Evolutionary conservation across 2,888 invertebrate species (phyloP), one percentile per base, ranked within the genome.

Genomic region (Eristalis arbustorum): DNA sequence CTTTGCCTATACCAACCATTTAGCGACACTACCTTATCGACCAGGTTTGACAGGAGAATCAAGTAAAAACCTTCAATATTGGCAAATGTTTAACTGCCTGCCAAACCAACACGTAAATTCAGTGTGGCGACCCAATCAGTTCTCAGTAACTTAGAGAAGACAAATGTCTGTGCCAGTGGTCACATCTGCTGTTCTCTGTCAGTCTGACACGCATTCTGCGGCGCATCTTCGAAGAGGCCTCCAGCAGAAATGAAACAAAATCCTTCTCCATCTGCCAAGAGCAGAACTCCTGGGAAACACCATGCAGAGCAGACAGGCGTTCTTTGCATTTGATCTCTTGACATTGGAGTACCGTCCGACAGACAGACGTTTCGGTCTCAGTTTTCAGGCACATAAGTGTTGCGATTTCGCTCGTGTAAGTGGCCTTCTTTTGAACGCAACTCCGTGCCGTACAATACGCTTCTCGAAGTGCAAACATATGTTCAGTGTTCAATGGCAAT

Each of bases 381-480:
- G n/a, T 62, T 23, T 22, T 25, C 56, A 57, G 23, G 23, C 28
- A 28, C 42, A 74, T 57, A 34, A 37, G 37, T 66, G 28, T 59
- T 40, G 28, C 74, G 40, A 23, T 34, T 66, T 18, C 13, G 22
- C 25, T 23, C 25, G 23, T 75, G 34, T 40, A 81, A 84, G 76
- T 84, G 81, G 42, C 42, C 73, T 66, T 74, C 49, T 42, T 37
- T 66, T 57, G 2, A 67, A 67, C 64, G 42, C 71, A 37, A 31
- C 31, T 31, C 10, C 10, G 31, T 1, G n/a, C n/a, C n/a, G 10
- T 10, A 31, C 31, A 31, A 31, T 31, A 10, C 78, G 77, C 82
- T 74, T 69, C 68, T 69, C 82, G 64, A 82, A 85, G 85, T 85
- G 85, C 85, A 81, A 85, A 85, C 85, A 85, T 62, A 77, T 85